Evolutionary conservation across 2,888 invertebrate species (phyloP).

Genomic region (Lapara coniferarum): DNA sequence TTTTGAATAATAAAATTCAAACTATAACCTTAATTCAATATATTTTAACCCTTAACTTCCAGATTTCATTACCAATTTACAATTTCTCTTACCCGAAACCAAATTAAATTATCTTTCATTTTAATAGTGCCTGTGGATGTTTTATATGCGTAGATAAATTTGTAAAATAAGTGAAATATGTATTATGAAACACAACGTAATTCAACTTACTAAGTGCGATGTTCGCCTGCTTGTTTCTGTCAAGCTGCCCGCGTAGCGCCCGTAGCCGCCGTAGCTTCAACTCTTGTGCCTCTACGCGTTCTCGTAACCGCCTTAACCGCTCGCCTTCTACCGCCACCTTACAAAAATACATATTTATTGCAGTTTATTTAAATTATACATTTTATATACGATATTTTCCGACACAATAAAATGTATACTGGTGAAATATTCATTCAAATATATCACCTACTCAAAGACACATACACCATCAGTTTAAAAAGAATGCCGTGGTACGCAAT

Average conservation of each 20-base stretch:
- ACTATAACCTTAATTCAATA: no score
- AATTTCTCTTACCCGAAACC: no score
- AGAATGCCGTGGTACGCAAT: background rate
- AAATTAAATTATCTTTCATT: no score
- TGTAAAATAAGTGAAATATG: no score
- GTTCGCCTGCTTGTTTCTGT: slow-evolving; percentile 95
- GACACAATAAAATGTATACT: no score
- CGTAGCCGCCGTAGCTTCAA: slow-evolving; percentile 95
- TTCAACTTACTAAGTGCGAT: slow-evolving; percentile 93
- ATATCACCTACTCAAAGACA: background rate
- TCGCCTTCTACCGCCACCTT: slow-evolving; percentile 94
- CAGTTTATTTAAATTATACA: background rate
- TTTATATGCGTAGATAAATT: no score
- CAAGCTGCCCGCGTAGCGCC: slow-evolving; percentile 96
- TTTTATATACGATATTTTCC: no score
- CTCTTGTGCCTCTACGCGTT: slow-evolving; percentile 97
- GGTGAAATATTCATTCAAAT: background rate
- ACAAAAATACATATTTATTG: slow-evolving; percentile 27
- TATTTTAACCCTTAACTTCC: no score
- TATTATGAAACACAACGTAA: background rate
- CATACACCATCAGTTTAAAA: background rate
- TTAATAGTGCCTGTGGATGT: no score
- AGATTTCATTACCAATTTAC: no score
- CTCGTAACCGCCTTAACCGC: slow-evolving; percentile 92
- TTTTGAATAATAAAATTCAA: no score